Base-by-base conservation (phyloP, 2,888 invertebrate species). In the Scaptodrosophila latifasciaeformis region DNA sequence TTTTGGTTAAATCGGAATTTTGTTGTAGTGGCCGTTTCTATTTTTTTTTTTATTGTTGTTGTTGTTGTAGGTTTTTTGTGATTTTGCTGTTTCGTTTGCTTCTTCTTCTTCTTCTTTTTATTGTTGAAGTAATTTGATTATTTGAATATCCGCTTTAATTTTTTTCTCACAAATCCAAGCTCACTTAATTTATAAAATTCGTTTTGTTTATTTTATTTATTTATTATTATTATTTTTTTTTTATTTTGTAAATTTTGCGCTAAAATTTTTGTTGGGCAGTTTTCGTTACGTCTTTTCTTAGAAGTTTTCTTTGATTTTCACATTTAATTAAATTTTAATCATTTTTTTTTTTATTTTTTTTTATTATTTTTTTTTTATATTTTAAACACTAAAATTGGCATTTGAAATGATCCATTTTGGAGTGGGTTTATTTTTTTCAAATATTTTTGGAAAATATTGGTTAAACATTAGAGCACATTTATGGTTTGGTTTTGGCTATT, bases 81-180 rank as follows among this genome's bases (percentile, higher is more conserved):
- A 24, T n/a, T 35, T 10, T 27, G 37, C 37, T 17, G 34, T 6
- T 4, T 30, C 3, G 30, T 34, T 34, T 34, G n/a, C 34, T 18
- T 18, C 12, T 45, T 31, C 29, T 45, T 31, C 18, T 17, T 15
- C 18, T 31, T 44, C 13, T 2, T 17, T 42, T 42, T 30, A 5
- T 30, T 35, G 2, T 2, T 9, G 7, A 15, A 4, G 17, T 37
- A 18, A 15, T 15, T 10, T 10, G 17, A 18, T 37, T 10, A 5
- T 15, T 37, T 12, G 27, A 27, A 27, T 27, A 27, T 27, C 27
- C 27, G 27, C 27, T 27, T 9, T 5, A 30, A 44, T 40, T 34
- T 47, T 29, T 10, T 18, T 12, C 9, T 30, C 27, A 15, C 34
- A 40, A 51, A 43, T 55, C 43, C 12, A 31, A 49, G 30, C 52